phyloP scores from a whole-genome alignment of 2,797 vertebrate genomes.

The Lacerta agilis region DNA sequence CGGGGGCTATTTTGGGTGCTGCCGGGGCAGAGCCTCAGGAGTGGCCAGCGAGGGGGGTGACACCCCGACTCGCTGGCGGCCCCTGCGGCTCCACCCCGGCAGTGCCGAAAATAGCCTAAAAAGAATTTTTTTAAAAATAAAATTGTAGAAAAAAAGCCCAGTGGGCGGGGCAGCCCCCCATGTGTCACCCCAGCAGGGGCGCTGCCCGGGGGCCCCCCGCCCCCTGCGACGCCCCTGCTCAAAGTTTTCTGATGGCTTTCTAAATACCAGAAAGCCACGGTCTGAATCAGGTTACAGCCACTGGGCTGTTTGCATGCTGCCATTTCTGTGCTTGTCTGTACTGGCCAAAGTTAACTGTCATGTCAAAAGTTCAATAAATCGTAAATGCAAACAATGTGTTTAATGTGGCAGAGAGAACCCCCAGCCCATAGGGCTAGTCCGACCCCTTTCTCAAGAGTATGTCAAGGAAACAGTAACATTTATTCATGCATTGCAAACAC shows the following conservation, averaged over 20 bases:
- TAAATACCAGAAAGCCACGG: not conserved
- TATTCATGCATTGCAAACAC: not conserved
- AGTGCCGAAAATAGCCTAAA: no score
- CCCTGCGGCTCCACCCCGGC: no score
- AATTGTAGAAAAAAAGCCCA: no score
- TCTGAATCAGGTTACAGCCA: not conserved
- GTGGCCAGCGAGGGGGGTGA: no score
- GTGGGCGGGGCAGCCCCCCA: no score
- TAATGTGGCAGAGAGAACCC: not conserved
- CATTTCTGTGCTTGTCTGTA: not conserved
- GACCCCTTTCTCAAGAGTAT: not conserved
- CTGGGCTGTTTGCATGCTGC: not conserved
- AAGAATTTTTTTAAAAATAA: no score
- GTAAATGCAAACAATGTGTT: not conserved
- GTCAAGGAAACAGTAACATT: not conserved
- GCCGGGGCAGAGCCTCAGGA: no score
- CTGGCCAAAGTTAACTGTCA: not conserved
- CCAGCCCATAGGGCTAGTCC: not conserved
- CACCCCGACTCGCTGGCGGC: no score
- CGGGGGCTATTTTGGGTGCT: no score
- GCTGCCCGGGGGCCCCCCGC: no score
- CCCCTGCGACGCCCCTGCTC: no score
- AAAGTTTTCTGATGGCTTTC: not conserved
- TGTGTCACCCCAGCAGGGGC: no score
- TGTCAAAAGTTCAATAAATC: not conserved